Percentiles rank a stretch among this genome's conserved stretches.
phyloP scores from a whole-genome alignment of 1,140 invertebrate species.

The Pinna nobilis region DNA sequence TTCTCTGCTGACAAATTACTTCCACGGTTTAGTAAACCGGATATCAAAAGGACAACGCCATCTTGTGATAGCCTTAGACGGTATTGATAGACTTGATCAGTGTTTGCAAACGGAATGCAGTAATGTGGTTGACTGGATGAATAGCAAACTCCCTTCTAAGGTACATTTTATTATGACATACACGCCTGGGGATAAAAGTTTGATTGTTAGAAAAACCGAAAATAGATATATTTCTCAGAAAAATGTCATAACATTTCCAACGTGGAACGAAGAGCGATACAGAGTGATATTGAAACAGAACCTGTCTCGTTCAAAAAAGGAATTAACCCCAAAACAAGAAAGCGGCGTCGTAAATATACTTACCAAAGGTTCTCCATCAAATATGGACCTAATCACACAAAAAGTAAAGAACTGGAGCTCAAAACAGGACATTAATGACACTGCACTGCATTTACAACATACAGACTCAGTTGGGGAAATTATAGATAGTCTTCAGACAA shows the following conservation, averaged over 20 bases:
- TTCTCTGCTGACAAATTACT: constrained; percentile 46
- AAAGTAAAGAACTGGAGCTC: constrained; percentile 28
- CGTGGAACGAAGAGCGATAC: constrained; percentile 33
- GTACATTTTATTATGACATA: constrained; percentile 48
- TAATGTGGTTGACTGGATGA: constrained; percentile 43
- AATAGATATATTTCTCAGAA: constrained; percentile 31
- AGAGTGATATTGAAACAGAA: constrained; percentile 19
- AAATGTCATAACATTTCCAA: constrained; percentile 32
- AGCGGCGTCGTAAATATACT: constrained; percentile 21
- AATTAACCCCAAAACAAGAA: constrained; percentile 39
- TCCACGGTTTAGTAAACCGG: constrained; percentile 48
- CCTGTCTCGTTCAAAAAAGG: constrained; percentile 25
- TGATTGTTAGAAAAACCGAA: constrained; percentile 32
- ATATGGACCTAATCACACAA: constrained; percentile 2
- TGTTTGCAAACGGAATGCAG: background rate
- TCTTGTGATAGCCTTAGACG: constrained; percentile 46
- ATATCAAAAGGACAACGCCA: constrained; percentile 49
- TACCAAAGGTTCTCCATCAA: constrained; percentile 12
- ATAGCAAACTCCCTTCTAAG: constrained; percentile 45
- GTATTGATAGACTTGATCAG: constrained; percentile 34
- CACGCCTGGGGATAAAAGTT: constrained; percentile 3
- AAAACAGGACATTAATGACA: background rate
- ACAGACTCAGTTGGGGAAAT: constrained; percentile 12
- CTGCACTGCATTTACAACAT: background rate
- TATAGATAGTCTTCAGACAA: constrained; percentile 30